Base-by-base conservation (phyloP, 2,797 vertebrate genomes). In the Onychomys arenicola region DNA sequence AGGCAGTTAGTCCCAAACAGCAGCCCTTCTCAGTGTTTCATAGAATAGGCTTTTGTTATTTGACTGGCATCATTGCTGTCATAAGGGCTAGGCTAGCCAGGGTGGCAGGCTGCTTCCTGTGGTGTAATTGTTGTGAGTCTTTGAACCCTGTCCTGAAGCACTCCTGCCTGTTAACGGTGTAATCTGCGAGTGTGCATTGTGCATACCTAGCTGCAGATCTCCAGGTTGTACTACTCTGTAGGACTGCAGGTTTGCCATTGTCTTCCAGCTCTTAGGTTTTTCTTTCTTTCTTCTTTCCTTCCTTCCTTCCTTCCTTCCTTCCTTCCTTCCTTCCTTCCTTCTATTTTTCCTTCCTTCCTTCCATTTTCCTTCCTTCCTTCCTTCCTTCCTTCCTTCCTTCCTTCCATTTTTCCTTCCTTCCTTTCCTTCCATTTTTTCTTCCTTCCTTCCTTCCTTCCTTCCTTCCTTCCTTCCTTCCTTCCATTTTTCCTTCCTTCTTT, bases 81-180 rank as follows among this genome's bases (percentile, higher is more conserved):
- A 1, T 57, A 40, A 37, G 57, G n/a, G 40, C 80, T 69, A 32
- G 1, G 59, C 95, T 88, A 78, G 46, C 76, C 34, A 17, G 52
- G 69, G 71, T 86, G 86, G 46, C 29, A 61, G 63, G 77, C 61
- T 92, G 67, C 29, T 59, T 95, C 96, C 91, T 91, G 40, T 96
- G 71, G 76, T 89, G 4, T 29, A 34, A 87, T 27, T 67, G 75
- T 67, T 86, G 4, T 21, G 86, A 90, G 49, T 94, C 63, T 91
- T 95, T 91, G 55, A 95, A 81, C 65, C 61, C 37, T 94, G 59
- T 59, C 13, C 34, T 34, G 71, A 37, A 87, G n/a, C n/a, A 63
- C 34, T 87, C 76, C 67, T 69, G 49, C 4, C 73, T 13, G 17
- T 46, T 59, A 59, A 59, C 14, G 3, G 37, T 32, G 9, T 57